Percentiles rank a stretch among this genome's conserved stretches.
Evolutionary conservation across 64 coral and sea anemone species (phyloP).

Genomic region (Pocillopora damicornis): DNA sequence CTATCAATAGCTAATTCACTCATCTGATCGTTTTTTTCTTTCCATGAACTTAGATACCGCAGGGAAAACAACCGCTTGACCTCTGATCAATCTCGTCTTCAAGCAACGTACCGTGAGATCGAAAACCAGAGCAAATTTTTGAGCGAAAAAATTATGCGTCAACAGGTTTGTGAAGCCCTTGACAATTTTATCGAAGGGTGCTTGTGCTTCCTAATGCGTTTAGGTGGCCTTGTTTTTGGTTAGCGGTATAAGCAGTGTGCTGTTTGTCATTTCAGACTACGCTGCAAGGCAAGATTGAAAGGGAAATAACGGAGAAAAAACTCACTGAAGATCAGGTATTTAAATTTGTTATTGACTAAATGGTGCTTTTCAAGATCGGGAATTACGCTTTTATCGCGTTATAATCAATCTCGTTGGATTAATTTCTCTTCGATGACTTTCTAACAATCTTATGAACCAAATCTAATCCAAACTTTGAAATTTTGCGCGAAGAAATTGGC

Average conservation of each 20-base stretch:
- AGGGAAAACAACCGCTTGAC: constrained; percentile 84
- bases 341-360: not conserved
- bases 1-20: not conserved
- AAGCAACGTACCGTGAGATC: constrained; percentile 61
- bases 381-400: too few relatives aligned
- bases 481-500: too few relatives aligned
- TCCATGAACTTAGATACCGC: constrained; percentile 51
- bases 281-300: constrained; percentile 57
- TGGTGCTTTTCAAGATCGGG: too few relatives aligned
- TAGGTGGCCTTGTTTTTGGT: not conserved
- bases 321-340: constrained; percentile 69
- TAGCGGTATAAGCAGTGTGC: not conserved
- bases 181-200: too few relatives aligned
- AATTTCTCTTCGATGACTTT: too few relatives aligned
- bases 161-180: constrained; percentile 50
- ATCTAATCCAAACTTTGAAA: too few relatives aligned
- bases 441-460: not conserved
- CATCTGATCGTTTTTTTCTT: not conserved
- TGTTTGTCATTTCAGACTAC: constrained; percentile 37
- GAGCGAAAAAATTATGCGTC: constrained; percentile 50
- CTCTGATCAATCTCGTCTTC: constrained; percentile 63
- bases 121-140: constrained; percentile 57
- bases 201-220: not conserved
- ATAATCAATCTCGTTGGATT: too few relatives aligned
- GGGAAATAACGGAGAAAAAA: constrained; percentile 48